Base-by-base conservation (phyloP, 2,888 invertebrate species). In the Dryobota labecula region DNA sequence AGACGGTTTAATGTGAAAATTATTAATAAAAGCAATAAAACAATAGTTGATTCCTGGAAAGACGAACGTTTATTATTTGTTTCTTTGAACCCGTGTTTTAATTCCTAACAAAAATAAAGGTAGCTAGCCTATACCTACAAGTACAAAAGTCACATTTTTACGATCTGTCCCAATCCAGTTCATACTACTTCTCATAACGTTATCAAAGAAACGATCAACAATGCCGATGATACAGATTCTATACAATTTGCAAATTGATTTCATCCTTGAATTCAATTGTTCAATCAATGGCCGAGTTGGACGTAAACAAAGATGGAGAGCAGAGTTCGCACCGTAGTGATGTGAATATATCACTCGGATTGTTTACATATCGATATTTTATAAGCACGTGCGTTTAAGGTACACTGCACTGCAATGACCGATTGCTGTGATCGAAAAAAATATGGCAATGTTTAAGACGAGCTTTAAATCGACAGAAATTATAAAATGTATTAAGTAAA, bases 271-370 rank as follows among this genome's bases (percentile, higher is more conserved):
- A 85, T 84, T 84, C 90, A 90, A 92, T 92, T 91, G 86, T 89
- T 87, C 87, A 84, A 86, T 83, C 60, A 83, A 78, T 76, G 66
- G 57, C 62, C 65, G 70, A 82, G 80, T 68, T 69, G 56, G 64
- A 80, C 69, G 89, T 92, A 92, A 93, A 94, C 92, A 93, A 92
- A 91, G 89, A 88, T 78, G 76, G 82, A 84, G 92, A 86, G 80
- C 94, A 93, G 91, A 93, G 93, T 90, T 90, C 91, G 87, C 47
- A 53, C 30, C 38, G 56, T 90, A 94, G 93, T 90, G 93, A 81
- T 90, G 93, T 63, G 63, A 75, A 36, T 54, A 36, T 13, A n/a
- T 54, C 6, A 57, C 49, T 38, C 13, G 11, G 47, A 73, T 86
- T 90, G 88, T 91, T 92, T 89, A 91, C 87, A 84, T 90, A 87